phyloP scores from a whole-genome alignment of 1,140 invertebrate genomes.

The Brevipalpus yothersi region DNA sequence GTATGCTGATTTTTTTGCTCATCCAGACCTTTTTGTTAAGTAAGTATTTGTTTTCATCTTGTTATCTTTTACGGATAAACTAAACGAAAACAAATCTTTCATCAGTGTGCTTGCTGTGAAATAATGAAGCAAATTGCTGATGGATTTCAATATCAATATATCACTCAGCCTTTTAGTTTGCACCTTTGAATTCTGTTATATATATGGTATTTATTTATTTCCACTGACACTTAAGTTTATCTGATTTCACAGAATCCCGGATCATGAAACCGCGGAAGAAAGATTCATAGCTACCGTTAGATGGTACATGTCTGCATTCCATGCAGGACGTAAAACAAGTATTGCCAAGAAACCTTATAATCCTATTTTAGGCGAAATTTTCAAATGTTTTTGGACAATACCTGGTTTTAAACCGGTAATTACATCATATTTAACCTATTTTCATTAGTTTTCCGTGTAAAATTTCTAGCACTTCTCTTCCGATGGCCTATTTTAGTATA shows the following conservation, averaged over 20 bases:
- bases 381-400: slow-evolving; percentile 48
- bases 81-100: not conserved
- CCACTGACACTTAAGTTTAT: too few relatives aligned
- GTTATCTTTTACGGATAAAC: not conserved
- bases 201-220: too few relatives aligned
- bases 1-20: slow-evolving; percentile 94
- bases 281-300: slow-evolving; percentile 71
- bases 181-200: too few relatives aligned
- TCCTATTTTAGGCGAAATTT: slow-evolving; percentile 81
- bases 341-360: slow-evolving; percentile 96
- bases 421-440: too few relatives aligned
- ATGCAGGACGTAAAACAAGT: slow-evolving; percentile 75
- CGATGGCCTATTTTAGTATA: not conserved
- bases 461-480: too few relatives aligned
- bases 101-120: not conserved
- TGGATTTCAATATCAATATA: not conserved
- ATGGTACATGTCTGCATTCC: slow-evolving; percentile 92
- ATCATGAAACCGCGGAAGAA: slow-evolving; percentile 51
- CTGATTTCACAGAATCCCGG: slow-evolving; percentile 39
- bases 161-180: too few relatives aligned
- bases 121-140: not conserved
- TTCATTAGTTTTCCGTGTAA: not conserved
- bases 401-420: not conserved
- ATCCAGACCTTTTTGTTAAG: slow-evolving; percentile 85
- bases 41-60: slow-evolving; percentile 23